Conservation (phyloP, 2,888 invertebrate species). For the Eristalis intricaria region DNA sequence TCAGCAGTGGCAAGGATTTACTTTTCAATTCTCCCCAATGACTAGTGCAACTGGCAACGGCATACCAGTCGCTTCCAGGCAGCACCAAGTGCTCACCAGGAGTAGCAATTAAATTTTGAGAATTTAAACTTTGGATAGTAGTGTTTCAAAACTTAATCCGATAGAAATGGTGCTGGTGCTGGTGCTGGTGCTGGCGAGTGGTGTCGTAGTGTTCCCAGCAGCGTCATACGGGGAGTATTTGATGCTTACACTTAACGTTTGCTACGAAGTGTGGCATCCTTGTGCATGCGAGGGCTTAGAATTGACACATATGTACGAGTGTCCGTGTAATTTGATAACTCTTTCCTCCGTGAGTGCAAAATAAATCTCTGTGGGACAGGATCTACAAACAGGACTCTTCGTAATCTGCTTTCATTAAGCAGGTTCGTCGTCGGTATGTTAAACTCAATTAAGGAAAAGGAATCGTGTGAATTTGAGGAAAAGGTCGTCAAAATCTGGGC, state of each 20-base stretch:
- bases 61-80: background rate
- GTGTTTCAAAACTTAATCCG: constrained; percentile 64
- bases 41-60: constrained; percentile 14
- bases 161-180: constrained; percentile 26
- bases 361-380: constrained; percentile 51
- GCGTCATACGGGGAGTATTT: constrained; percentile 20
- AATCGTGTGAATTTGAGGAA: background rate
- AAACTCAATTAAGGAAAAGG: background rate
- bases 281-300: constrained; percentile 2
- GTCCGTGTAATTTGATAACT: constrained; percentile 63
- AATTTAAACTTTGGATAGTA: constrained; percentile 46
- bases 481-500: background rate
- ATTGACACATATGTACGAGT: background rate
- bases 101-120: constrained; percentile 70
- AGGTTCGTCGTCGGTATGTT: background rate
- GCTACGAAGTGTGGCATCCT: constrained; percentile 9
- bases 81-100: constrained; percentile 42
- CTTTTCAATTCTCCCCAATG: constrained; percentile 63
- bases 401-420: constrained; percentile 53
- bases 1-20: constrained; percentile 57
- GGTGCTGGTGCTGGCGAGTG: constrained; percentile 16
- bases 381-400: constrained; percentile 61
- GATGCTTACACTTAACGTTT: constrained; percentile 42
- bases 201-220: constrained; percentile 11
- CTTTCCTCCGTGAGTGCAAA: constrained; percentile 49